Evolutionary conservation across 2,888 invertebrate species (phyloP), one percentile per base, ranked within the genome.

Genomic region (Caenorhabditis panamensis): DNA sequence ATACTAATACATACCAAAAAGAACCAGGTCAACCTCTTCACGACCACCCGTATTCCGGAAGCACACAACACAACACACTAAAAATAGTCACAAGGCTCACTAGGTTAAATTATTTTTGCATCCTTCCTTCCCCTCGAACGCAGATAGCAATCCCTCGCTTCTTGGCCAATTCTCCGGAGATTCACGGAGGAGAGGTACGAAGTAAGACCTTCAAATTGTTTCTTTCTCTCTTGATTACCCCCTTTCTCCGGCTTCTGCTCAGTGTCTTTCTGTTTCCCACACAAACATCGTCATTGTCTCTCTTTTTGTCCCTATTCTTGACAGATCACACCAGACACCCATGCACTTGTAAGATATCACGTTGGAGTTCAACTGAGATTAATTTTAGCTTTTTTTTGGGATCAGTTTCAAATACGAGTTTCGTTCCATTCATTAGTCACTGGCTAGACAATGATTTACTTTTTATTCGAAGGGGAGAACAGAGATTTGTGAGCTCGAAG

Each of bases 171-270:
- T 73, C 72, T 73, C 72, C 5, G 22, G 72, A 73, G 72, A 73
- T 47, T 63, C 56, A 36, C 44, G 24, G 5, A 13, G 36, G 22
- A 49, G 59, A 59, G 61, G 53, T 66, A 51, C 59, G 51, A 22
- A 66, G 66, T 75, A 66, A 75, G 61, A 66, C 61, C 75, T 75
- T 75, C 75, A 75, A 75, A 75, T 75, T 66, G 75, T 75, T 75
- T 75, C 66, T 61, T 73, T 13, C 41, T 36, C 26, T 20, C 61
- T 53, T 62, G 72, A 72, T 66, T 73, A 53, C 59, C 24, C 59
- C 28, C 20, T 24, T 26, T 11, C 20, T 54, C 24, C 31, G 13
- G 22, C 49, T 22, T 44, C 51, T 9, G 20, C 67, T n/a, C n/a
- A n/a, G n/a, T n/a, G n/a, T n/a, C 26, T 47, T 36, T 37, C 24